Base-by-base conservation (phyloP, 2,113 vertebrate genomes). In the Smithornis capensis region DNA sequence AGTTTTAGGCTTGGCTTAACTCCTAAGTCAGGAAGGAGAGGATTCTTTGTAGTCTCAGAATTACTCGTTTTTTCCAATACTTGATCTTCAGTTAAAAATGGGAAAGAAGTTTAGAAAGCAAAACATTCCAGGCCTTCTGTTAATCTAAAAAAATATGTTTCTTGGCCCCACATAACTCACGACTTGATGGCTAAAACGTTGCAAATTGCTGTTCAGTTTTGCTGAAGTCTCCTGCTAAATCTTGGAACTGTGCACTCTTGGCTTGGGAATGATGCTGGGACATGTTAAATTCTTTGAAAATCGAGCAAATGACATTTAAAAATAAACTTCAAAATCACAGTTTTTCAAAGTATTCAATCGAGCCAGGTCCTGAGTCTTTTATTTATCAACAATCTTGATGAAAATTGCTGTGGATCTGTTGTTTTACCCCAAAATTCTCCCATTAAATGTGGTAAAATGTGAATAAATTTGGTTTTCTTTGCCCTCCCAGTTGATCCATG, bases 71-170 rank as follows among this genome's bases (percentile, higher is more conserved):
- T 91, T 87, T 73, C 75, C 55, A 55, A 1, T 65, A 38, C 47
- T 94, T 77, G 38, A 56, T 92, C 77, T 80, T 55, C 37, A 15
- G 55, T 68, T 90, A 67, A 87, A 70, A 47, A 76, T 80, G 52
- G 25, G 49, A 87, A 93, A 94, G 74, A 63, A 73, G 42, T 91
- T 91, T 71, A 88, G 88, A 95, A 92, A 96, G 80, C 52, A 91
- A 94, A 95, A 91, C 90, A 83, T 95, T 94, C 77, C 55, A 52
- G 62, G 35, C 40, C 21, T 93, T 73, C 60, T 89, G 1, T 92
- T 95, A 88, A 95, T 94, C 62, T 77, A 84, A 71, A 81, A 93
- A 96, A 96, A 94, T 73, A 55, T 92, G 4, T 91, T 91, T 82
- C 68, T 97, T 94, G 91, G 86, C 86, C 27, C 83, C 13, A 42